Evolutionary conservation across 2,888 invertebrate species (phyloP).

Genomic region (Orchesella flavescens): DNA sequence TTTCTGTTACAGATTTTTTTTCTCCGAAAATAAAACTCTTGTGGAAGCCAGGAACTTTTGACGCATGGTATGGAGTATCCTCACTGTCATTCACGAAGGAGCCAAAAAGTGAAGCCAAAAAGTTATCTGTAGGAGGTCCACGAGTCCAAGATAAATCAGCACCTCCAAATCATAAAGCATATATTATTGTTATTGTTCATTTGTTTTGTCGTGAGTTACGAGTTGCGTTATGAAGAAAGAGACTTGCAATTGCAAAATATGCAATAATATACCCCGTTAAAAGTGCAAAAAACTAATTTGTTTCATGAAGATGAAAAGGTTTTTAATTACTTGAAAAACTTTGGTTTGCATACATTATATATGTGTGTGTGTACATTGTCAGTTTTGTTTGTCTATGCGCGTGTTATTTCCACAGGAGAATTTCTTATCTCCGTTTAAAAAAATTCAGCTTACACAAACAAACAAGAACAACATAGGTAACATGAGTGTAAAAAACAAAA

Average conservation of each 20-base stretch:
- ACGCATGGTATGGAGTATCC: too few species aligned
- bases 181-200: too few species aligned
- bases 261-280: not conserved
- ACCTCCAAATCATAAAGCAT: not conserved
- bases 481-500: not conserved
- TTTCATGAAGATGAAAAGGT: slow-evolving; percentile 5
- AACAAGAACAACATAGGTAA: too few species aligned
- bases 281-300: slow-evolving; percentile 16
- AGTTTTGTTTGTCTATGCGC: too few species aligned
- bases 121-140: not conserved
- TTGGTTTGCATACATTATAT: not conserved
- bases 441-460: not conserved
- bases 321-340: slow-evolving; percentile 14
- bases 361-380: too few species aligned
- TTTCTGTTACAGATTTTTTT: not conserved
- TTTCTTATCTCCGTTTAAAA: not conserved
- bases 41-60: too few species aligned
- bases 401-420: not conserved
- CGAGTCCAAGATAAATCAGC: not conserved
- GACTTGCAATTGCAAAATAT: not conserved
- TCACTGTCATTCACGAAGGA: not conserved
- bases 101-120: not conserved
- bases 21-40: too few species aligned
- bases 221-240: not conserved
- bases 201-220: not conserved